Evolutionary conservation across 2,888 invertebrate genomes (phyloP), one percentile per base, ranked within the genome.

Genomic region (Stenolophus ochropezus): DNA sequence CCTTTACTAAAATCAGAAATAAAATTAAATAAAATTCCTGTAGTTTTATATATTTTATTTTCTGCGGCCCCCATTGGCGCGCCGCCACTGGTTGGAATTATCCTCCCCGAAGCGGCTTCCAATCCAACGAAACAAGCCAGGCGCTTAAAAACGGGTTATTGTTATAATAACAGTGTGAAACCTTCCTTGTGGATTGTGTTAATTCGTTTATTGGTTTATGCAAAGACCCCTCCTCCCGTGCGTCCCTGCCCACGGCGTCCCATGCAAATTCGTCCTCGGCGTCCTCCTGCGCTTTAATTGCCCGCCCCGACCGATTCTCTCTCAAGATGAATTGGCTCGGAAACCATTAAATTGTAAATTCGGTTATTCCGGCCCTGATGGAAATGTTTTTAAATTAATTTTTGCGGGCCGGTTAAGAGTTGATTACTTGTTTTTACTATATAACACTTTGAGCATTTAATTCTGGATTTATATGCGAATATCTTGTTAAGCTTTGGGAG

Each of bases 201-300:
- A 81, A 81, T 81, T 81, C 80, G 80, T 81, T 81, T 81, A 81
- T 81, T 79, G 79, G 79, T 79, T 79, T 79, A 79, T 79, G 79
- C 71, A 65, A 78, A 78, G 61, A 18, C 47, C 56, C 25, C 27
- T 33, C 33, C 25, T 16, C 20, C 74, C 53, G 8, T 20, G 69
- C 20, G 75, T 25, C 11, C 1, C 33, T 42, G 18, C 51, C 25
- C 16, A 25, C 49, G 21, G 11, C 76, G 14, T 53, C 76, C 76
- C 76, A 76, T 76, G 76, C 58, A 76, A 76, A 76, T 76, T 76
- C 65, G 33, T 49, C 73, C 47, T 47, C 47, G 56, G 56, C 65
- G 33, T 49, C 73, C 47, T 47, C 47, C 21, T 18, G 27, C 56
- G 58, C 53, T 76, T 76, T 76, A 76, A 76, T 76, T 76, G 76